Evolutionary conservation across 2,888 invertebrate species (phyloP).

Genomic region (Dilophus febrilis): DNA sequence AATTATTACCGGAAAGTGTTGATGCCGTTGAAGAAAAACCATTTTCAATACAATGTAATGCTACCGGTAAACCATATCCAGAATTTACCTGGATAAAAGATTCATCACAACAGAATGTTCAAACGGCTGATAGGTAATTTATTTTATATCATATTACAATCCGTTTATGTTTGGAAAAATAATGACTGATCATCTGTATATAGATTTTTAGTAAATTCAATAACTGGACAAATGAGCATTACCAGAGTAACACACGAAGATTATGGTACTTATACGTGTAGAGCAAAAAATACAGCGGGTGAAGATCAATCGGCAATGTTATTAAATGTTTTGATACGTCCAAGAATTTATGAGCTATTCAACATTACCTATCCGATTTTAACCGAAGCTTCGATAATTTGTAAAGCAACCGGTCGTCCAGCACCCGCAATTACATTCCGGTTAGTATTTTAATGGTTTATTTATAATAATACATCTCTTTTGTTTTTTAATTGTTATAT

Average conservation of each 20-base stretch:
- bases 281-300: constrained; percentile 64
- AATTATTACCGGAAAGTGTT: constrained; percentile 38
- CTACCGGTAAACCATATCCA: constrained; percentile 71
- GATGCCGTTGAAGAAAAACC: constrained; percentile 69
- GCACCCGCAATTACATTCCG: constrained; percentile 64
- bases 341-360: constrained; percentile 57
- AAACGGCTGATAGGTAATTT: constrained; percentile 45
- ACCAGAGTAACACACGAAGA: constrained; percentile 60
- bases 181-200: background rate
- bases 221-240: constrained; percentile 54
- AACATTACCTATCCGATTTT: constrained; percentile 52
- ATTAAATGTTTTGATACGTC: constrained; percentile 58
- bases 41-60: constrained; percentile 57
- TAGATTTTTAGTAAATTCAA: constrained; percentile 43
- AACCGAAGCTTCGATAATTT: constrained; percentile 47
- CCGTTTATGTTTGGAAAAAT: constrained; percentile 17
- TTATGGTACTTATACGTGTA: constrained; percentile 63
- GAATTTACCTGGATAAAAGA: constrained; percentile 69
- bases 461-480: background rate
- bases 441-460: background rate
- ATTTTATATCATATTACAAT: constrained; percentile 17
- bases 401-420: constrained; percentile 66
- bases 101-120: constrained; percentile 52
- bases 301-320: constrained; percentile 46
- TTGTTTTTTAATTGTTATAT: too few relatives aligned